phyloP scores from a whole-genome alignment of 2,888 invertebrate species.

The Liodrosophila aerea region DNA sequence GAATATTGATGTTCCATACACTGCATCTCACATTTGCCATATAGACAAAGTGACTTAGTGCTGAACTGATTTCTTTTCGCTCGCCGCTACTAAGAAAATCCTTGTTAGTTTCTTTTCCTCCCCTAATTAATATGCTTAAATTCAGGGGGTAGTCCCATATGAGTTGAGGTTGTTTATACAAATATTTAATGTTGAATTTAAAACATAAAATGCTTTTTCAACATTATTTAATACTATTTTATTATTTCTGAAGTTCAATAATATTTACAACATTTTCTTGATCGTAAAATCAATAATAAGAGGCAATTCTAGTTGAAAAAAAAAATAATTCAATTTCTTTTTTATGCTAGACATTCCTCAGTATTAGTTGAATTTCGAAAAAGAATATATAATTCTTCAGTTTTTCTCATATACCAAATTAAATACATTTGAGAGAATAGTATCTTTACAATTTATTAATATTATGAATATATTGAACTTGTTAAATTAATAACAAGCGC shows the following conservation, averaged over 20 bases:
- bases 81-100: neutral
- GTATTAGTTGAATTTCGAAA: conserved; percentile 32
- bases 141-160: no score
- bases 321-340: conserved; percentile 7
- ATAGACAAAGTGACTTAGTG: conserved; percentile 74
- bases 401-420: conserved; percentile 14
- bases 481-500: neutral
- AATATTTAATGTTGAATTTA: no score
- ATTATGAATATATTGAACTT: conserved; percentile 11
- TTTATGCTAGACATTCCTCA: conserved; percentile 48
- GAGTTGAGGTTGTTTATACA: no score
- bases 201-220: no score
- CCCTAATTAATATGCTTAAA: neutral
- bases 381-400: conserved; percentile 28
- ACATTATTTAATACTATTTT: neutral
- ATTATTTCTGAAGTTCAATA: conserved; percentile 1
- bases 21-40: conserved; percentile 61
- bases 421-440: conserved; percentile 8
- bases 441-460: conserved; percentile 26
- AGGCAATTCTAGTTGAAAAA: conserved; percentile 1
- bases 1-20: conserved; percentile 15
- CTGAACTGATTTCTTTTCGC: conserved; percentile 37
- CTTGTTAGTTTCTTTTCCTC: neutral
- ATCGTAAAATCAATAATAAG: neutral
- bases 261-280: neutral